Conservation (phyloP, 2,113 vertebrate species). For the Rhabdomys dilectus region DNA sequence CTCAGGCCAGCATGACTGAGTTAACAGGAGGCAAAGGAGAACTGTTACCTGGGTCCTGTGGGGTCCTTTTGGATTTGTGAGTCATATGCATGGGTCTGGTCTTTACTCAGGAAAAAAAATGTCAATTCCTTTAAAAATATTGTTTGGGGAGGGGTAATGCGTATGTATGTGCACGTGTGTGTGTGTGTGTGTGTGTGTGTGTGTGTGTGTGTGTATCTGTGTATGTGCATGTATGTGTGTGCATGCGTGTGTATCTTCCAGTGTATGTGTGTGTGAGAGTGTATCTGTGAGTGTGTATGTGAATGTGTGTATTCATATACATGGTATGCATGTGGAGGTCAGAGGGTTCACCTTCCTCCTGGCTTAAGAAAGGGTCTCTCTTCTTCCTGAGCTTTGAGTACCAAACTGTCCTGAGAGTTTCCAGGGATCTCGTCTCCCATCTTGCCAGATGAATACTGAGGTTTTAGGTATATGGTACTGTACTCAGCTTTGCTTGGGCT, state of each 20-base stretch:
- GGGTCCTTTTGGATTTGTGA: accelerated
- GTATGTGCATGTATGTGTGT: neutral
- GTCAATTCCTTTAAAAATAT: neutral
- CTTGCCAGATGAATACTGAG: too few relatives aligned
- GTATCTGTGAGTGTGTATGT: neutral
- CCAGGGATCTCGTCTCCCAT: neutral
- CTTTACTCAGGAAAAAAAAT: neutral
- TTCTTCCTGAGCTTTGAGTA: too few relatives aligned
- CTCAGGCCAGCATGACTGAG: accelerated
- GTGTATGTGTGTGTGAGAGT: neutral
- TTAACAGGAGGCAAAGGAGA: accelerated
- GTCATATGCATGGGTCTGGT: too few relatives aligned
- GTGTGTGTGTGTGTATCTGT: neutral
- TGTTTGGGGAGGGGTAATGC: too few relatives aligned
- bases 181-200: neutral
- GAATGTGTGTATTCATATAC: neutral
- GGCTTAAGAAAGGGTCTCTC: neutral
- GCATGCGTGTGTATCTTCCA: neutral
- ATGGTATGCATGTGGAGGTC: neutral
- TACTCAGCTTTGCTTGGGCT: too few relatives aligned
- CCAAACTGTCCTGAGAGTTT: neutral
- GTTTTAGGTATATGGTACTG: neutral
- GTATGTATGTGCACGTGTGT: neutral
- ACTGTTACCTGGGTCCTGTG: neutral
- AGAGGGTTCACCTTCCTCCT: neutral